Base-by-base conservation (phyloP, 2,888 invertebrate species). In the Thereva unica region DNA sequence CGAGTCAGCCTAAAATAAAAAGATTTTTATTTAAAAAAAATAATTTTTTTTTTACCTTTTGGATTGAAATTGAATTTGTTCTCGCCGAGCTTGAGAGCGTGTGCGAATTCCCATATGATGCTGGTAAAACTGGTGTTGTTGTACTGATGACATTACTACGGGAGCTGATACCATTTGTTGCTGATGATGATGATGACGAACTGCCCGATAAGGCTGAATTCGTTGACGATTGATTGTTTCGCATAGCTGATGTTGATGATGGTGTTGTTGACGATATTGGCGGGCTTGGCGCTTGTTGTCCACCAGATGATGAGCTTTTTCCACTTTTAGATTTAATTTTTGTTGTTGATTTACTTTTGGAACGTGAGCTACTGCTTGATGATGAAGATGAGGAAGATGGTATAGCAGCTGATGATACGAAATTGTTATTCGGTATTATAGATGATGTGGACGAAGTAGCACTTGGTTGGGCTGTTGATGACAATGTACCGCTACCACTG, bases 111-210 rank as follows among this genome's bases (percentile, higher is more conserved):
- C 42, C 7, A 23, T 47, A 34, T 37, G 55, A 45, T 38, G 10
- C 12, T 9, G 40, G 42, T 23, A n/a, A 3, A 4, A 37, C 38
- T 35, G 9, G 7, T 38, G 49, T 45, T 12, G 73, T 69, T 72
- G 69, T 69, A 73, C 70, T 63, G 73, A 72, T 71, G 73, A 50
- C 69, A 59, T 71, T 72, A 69, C 79, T 80, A 78, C 80, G 79
- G 78, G 82, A 80, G 67, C 83, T 79, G 42, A 80, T 75, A 65
- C 81, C 80, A 71, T 82, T 81, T 68, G 82, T 77, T 71, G 79
- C 81, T 40, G 68, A 66, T 74, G 52, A 37, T 9, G 49, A 49
- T 9, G 12, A 12, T 10, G 34, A 10, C 49, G 50, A 23, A 35
- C 44, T 49, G 49, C 49, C 9, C 40, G 59, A 7, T 12, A 52